A percentile compares a stretch with the other conserved stretches of the same genome.
These are phyloP conservation scores for Lamprotornis superbus DNA, from an alignment of 2,113 vertebrate species.

Conservation along the genomic window DNA sequence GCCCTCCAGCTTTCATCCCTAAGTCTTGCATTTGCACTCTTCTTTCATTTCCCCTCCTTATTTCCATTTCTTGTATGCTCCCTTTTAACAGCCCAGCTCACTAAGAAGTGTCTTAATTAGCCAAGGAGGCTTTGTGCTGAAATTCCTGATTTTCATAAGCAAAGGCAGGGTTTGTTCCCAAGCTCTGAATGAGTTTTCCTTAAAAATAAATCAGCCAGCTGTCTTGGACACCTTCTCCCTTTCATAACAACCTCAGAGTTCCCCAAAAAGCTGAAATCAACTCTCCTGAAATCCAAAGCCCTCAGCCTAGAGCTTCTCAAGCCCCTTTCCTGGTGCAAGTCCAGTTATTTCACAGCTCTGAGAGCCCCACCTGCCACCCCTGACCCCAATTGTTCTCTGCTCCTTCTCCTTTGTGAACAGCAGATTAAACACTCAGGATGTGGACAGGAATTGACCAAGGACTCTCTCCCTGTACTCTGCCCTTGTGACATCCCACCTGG, in stretches of 20 bases:
- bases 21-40: neutral
- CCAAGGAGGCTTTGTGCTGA: constrained; percentile 42
- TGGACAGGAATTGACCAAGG: neutral
- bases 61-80: constrained; percentile 57
- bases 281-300: neutral
- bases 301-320: neutral
- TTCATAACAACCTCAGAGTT: neutral
- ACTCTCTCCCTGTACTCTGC: neutral
- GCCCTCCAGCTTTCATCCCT: neutral
- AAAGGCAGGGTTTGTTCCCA: constrained; percentile 43
- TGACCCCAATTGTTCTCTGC: rapidly evolving
- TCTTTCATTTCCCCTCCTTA: constrained; percentile 40
- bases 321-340: neutral
- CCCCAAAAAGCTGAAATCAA: neutral
- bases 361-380: neutral
- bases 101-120: constrained; percentile 54
- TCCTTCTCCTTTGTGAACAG: neutral
- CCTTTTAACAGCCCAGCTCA: constrained; percentile 16
- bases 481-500: neutral
- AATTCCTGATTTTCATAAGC: constrained; percentile 35
- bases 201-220: constrained; percentile 1
- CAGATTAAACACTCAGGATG: neutral
- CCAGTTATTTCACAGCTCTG: neutral
- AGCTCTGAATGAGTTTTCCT: constrained; percentile 29
- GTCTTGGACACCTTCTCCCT: neutral